Evolutionary conservation across 2,888 invertebrate species (phyloP).

Genomic region (Xestia c-nigrum): DNA sequence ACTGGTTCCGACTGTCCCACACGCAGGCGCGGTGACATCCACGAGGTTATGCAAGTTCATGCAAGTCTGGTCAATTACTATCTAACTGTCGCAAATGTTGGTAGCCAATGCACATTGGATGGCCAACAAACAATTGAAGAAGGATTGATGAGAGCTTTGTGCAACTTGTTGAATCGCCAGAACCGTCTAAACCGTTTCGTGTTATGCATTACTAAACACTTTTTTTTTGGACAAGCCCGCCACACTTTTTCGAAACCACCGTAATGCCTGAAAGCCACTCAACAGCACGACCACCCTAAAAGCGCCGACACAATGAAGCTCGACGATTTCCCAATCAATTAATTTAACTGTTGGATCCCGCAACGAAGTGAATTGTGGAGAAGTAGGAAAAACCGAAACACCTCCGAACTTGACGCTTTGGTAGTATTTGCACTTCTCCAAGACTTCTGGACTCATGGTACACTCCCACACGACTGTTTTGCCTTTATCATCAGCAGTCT

Average conservation of each 20-base stretch:
- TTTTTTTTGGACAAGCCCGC: too few species aligned
- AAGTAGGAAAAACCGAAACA: too few species aligned
- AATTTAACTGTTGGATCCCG: too few species aligned
- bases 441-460: background rate
- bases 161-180: background rate
- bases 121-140: conserved; percentile 10
- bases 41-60: conserved; percentile 60
- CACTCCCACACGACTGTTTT: background rate
- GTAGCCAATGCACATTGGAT: background rate
- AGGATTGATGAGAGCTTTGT: background rate
- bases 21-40: conserved; percentile 52
- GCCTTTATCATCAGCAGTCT: too few species aligned
- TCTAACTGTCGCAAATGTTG: conserved; percentile 36
- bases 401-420: too few species aligned
- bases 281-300: too few species aligned
- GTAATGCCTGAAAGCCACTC: too few species aligned
- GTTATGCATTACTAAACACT: background rate
- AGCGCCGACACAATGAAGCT: too few species aligned
- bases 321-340: too few species aligned
- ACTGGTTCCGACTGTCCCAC: conserved; percentile 55
- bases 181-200: background rate
- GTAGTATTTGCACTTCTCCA: background rate
- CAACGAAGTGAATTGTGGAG: too few species aligned
- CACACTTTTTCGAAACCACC: too few species aligned
- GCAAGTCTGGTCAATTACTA: conserved; percentile 38